phyloP scores from a whole-genome alignment of 2,797 vertebrate species.

The Cichlasoma orientale region DNA sequence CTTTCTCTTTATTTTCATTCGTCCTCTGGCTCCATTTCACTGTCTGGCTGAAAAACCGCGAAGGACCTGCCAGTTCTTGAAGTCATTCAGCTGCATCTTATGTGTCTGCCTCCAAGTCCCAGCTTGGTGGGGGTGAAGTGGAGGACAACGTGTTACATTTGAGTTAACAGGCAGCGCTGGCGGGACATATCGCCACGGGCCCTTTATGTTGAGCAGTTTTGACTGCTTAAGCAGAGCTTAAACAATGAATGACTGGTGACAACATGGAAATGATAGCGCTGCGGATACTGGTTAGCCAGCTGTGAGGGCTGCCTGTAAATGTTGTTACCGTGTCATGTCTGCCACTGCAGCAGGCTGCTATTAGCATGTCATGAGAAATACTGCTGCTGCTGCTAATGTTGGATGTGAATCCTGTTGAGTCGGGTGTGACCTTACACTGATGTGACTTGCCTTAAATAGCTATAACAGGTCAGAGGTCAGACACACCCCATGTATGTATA shows the following conservation, averaged over 20 bases:
- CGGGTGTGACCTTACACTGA: background rate
- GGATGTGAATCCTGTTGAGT: slow-evolving; percentile 12
- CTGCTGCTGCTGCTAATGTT: slow-evolving; percentile 19
- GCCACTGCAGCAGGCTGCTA: slow-evolving; percentile 28
- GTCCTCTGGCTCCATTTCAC: slow-evolving; percentile 58
- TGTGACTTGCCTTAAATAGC: background rate
- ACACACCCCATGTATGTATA: slow-evolving; percentile 8
- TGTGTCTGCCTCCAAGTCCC: slow-evolving; percentile 58
- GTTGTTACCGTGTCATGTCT: slow-evolving; percentile 34
- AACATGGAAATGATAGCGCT: slow-evolving; percentile 58
- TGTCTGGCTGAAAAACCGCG: slow-evolving; percentile 58
- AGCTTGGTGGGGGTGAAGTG: slow-evolving; percentile 60
- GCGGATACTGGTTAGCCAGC: slow-evolving; percentile 56
- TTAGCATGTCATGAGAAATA: slow-evolving; percentile 43
- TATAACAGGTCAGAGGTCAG: slow-evolving; percentile 9
- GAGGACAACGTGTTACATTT: slow-evolving; percentile 71
- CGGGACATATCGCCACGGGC: slow-evolving; percentile 43
- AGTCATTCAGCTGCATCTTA: slow-evolving; percentile 67
- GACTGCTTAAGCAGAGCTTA: slow-evolving; percentile 59
- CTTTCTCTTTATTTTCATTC: slow-evolving; percentile 51
- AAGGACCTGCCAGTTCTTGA: slow-evolving; percentile 70
- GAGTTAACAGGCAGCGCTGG: slow-evolving; percentile 65
- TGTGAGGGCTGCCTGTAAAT: slow-evolving; percentile 46
- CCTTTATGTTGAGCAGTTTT: slow-evolving; percentile 37
- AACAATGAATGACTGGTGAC: slow-evolving; percentile 70